A percentile compares a stretch with the other conserved stretches of the same genome.
phyloP scores from a whole-genome alignment of 2,888 invertebrate species.

The Sphaeridia pumilis region DNA sequence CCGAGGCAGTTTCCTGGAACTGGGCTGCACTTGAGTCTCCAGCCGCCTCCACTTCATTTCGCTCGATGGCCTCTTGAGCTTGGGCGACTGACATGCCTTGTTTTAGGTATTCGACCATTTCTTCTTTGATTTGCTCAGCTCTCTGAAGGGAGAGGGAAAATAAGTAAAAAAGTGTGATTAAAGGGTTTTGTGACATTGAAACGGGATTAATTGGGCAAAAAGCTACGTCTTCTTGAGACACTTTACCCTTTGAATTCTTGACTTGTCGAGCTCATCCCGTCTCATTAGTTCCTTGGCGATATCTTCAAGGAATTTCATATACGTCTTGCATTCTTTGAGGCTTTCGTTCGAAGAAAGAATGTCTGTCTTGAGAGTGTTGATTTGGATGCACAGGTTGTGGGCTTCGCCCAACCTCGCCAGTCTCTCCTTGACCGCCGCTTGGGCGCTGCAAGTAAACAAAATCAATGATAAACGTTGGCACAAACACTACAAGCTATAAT shows the following conservation, averaged over 20 bases:
- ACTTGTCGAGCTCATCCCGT: conserved; percentile 31
- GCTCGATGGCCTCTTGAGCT: conserved; percentile 44
- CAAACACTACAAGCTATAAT: too few relatives aligned
- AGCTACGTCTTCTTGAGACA: too few relatives aligned
- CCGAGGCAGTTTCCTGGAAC: background rate
- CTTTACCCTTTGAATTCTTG: conserved; percentile 24
- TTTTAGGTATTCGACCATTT: conserved; percentile 40
- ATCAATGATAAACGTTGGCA: too few relatives aligned
- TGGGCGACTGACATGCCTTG: conserved; percentile 58
- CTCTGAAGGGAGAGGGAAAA: too few relatives aligned
- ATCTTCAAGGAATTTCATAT: conserved; percentile 32
- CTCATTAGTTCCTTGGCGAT: conserved; percentile 31
- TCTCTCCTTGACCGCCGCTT: conserved; percentile 27
- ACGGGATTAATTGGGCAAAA: too few relatives aligned
- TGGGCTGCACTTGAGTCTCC: background rate
- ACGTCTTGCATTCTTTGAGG: conserved; percentile 30
- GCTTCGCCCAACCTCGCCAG: conserved; percentile 24
- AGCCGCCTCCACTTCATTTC: conserved; percentile 8
- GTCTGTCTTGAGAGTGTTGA: conserved; percentile 32
- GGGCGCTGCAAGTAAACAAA: conserved; percentile 25
- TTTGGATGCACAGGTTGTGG: conserved; percentile 26
- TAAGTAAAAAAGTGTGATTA: too few relatives aligned
- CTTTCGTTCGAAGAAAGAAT: conserved; percentile 31
- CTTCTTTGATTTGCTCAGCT: conserved; percentile 34
- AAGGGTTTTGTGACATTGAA: too few relatives aligned